Evolutionary conservation across 92 coral and sea anemone genomes (phyloP), one percentile per base, ranked within the genome.

Genomic region (Actinostola sp.): DNA sequence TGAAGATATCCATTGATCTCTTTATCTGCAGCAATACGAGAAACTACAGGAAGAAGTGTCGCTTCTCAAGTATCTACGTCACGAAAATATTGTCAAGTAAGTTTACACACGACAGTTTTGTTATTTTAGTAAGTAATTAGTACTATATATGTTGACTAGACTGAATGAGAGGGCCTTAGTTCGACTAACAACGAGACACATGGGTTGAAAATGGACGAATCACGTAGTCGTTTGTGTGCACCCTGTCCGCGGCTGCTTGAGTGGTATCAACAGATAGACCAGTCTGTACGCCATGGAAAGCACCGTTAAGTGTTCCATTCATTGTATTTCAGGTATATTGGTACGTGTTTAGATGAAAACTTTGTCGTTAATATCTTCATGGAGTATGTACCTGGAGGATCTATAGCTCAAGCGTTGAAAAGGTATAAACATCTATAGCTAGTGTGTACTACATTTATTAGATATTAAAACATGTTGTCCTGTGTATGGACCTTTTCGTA

Each of bases 381-480:
- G 98, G 94, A 94, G 84, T 94, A 50, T 68, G 95, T 94, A 1
- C 97, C 98, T 1, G 98, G 98, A 0, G 98, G 98, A 5, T 94
- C 98, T 31, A 91, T 94, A 29, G 98, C 98, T 8, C 87, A 86
- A 75, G 78, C 93, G 15, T 60, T 94, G 27, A 85, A 96, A 9
- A 87, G 97, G 96, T 89, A 70, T 41, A 84, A 33, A 2, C 0
- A 15, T 48, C 5, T 51, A 27, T 14, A 48, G 15, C 3, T 14
- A 14, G n/a, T 3, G 19, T 14, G 54, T 48, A 6, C 20, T 14
- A 43, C 13, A 4, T 36, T 11, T 36, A 36, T 11, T 11, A 36
- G n/a, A n/a, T n/a, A n/a, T n/a, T n/a, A n/a, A n/a, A n/a, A n/a
- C n/a, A n/a, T n/a, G n/a, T n/a, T n/a, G n/a, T n/a, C n/a, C n/a